A percentile compares a stretch with the other conserved stretches of the same genome.
Evolutionary conservation across 2,113 vertebrate genomes (phyloP).

Genomic region (Cyprinodon tularosa): DNA sequence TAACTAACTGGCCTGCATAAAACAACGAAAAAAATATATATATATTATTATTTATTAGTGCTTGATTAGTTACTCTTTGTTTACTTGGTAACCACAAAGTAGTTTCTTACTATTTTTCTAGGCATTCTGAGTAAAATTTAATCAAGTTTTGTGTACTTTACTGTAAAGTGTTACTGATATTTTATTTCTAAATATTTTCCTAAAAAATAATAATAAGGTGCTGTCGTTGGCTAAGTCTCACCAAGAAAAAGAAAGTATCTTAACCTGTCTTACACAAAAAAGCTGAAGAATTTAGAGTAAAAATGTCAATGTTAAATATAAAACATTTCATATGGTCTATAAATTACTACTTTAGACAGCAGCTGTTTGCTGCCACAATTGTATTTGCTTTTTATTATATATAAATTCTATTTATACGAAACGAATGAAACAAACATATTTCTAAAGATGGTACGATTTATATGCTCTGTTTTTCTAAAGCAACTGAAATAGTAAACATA

Average conservation of each 20-base stretch:
- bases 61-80: too few species aligned
- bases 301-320: neutral
- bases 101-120: too few species aligned
- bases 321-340: neutral
- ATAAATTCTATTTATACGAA: conserved; percentile 12
- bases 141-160: too few species aligned
- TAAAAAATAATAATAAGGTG: too few species aligned
- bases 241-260: neutral
- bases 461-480: conserved; percentile 20
- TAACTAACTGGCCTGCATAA: too few species aligned
- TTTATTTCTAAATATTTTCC: too few species aligned
- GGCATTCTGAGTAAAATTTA: too few species aligned
- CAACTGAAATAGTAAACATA: conserved; percentile 3
- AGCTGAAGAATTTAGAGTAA: neutral
- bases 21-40: too few species aligned
- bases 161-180: too few species aligned
- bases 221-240: neutral
- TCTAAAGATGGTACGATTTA: conserved; percentile 12
- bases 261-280: neutral
- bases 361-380: conserved; percentile 4
- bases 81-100: too few species aligned
- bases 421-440: conserved; percentile 27
- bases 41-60: too few species aligned
- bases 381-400: neutral
- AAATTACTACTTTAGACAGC: neutral